Base-by-base conservation (phyloP, 1,140 invertebrate genomes). In the Drosophila repleta region DNA sequence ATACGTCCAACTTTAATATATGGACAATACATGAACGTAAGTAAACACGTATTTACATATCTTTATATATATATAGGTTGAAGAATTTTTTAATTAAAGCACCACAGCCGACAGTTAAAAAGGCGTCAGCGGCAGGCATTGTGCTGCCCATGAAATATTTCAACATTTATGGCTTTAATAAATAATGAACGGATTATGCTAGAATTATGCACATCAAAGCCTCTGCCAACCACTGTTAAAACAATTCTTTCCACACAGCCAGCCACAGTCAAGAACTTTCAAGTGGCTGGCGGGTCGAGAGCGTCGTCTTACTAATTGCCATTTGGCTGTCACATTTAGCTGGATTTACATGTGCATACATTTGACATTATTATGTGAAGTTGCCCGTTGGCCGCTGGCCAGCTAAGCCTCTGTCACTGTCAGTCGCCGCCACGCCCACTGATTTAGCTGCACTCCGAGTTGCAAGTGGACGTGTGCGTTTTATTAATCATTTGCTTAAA, bases 301-400 rank as follows among this genome's bases (percentile, higher is more conserved):
- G 76, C 77, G 72, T 81, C 85, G 76, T 74, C 77, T 76, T 66
- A 26, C 73, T 84, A 84, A 84, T 84, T 84, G 73, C 80, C 81
- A 77, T 74, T 84, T 81, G 63, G 67, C 77, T 84, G 82, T 87
- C 77, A 87, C 81, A 81, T 87, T 87, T 77, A 79, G 74, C 66
- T 76, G 78, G 70, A 87, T 81, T 87, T 87, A 78, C 82, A 85
- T 87, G 82, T 71, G 76, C 81, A 85, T 81, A 74, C 63, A 87
- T 55, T 82, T 82, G 57, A 81, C 77, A 77, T 74, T 77, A 84
- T 74, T 67, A 66, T 75, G 68, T 69, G 57, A 70, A 81, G 65
- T 80, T 66, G 60, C 41, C 37, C 35, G 57, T 61, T 68, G 45
- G 80, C 75, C 71, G 62, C 21, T 13, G 41, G 24, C 80, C 35